Percentiles rank a stretch among this genome's conserved stretches.
Evolutionary conservation across 2,888 invertebrate species (phyloP).

Genomic region (Malthinus flaveolus): DNA sequence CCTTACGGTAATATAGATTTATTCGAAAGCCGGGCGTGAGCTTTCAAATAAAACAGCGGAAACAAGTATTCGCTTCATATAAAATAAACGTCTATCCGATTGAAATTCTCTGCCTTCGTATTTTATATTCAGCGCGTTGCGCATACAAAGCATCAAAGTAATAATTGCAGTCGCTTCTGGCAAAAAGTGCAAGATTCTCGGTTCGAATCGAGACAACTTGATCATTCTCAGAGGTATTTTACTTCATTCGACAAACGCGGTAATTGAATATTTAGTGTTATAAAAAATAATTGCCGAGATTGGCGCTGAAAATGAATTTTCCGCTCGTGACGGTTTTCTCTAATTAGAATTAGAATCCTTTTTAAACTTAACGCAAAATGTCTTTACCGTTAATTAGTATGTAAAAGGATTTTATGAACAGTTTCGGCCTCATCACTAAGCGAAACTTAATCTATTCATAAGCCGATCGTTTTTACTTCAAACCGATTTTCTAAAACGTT

Average conservation of each 20-base stretch:
- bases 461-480: conserved; percentile 19
- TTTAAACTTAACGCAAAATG: background rate
- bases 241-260: conserved; percentile 4
- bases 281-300: conserved; percentile 1
- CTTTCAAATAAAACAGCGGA: conserved; percentile 26
- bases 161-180: conserved; percentile 22
- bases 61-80: conserved; percentile 27
- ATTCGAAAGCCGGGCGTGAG: conserved; percentile 25
- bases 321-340: background rate
- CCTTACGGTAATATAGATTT: conserved; percentile 23
- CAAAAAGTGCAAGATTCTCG: conserved; percentile 18
- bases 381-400: background rate
- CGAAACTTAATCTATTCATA: conserved; percentile 17
- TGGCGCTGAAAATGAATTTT: background rate
- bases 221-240: conserved; percentile 18
- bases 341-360: background rate
- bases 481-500: conserved; percentile 18
- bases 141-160: conserved; percentile 28
- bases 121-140: conserved; percentile 23
- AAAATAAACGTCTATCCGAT: conserved; percentile 26
- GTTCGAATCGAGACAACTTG: conserved; percentile 18
- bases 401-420: conserved; percentile 4
- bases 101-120: conserved; percentile 22
- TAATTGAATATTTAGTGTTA: conserved; percentile 3
- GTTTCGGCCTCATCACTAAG: conserved; percentile 13